Evolutionary conservation across 2,797 vertebrate species (phyloP).

Genomic region (Falco rusticolus): DNA sequence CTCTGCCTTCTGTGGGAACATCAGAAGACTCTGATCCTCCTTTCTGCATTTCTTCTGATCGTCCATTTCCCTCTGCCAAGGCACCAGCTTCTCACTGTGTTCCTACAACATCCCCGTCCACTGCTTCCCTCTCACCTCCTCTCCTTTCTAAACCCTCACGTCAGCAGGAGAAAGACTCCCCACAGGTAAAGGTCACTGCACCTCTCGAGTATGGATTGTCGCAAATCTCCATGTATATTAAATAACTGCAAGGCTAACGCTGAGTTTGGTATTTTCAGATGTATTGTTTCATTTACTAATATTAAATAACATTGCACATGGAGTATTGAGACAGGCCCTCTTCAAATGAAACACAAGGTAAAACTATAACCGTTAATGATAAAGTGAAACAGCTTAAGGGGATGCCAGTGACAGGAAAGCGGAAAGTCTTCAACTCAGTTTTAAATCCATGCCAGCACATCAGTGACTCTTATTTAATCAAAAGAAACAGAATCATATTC

Average conservation of each 20-base stretch:
- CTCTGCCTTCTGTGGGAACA: conserved; percentile 50
- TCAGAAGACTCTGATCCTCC: conserved; percentile 42
- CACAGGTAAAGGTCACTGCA: conserved; percentile 89
- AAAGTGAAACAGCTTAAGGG: neutral
- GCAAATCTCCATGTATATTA: conserved; percentile 11
- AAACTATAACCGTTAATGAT: neutral
- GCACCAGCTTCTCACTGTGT: conserved; percentile 55
- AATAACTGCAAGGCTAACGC: conserved; percentile 41
- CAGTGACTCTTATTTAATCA: neutral
- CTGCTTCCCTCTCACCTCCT: conserved; percentile 72
- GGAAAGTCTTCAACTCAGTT: neutral
- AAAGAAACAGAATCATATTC: neutral
- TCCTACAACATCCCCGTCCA: conserved; percentile 61
- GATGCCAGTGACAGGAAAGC: neutral
- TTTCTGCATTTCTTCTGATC: conserved; percentile 56
- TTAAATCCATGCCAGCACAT: neutral
- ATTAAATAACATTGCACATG: neutral
- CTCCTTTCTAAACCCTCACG: conserved; percentile 76
- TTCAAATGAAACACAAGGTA: neutral
- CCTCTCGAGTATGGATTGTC: conserved; percentile 42
- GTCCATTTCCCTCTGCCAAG: conserved; percentile 51
- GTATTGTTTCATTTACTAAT: conserved; percentile 45
- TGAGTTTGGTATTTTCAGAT: neutral
- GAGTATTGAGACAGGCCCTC: neutral
- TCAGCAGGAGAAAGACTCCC: conserved; percentile 82